These are phyloP conservation scores for Drosophila kikkawai DNA, from an alignment of 1,140 invertebrate species.

Conservation along the genomic window DNA sequence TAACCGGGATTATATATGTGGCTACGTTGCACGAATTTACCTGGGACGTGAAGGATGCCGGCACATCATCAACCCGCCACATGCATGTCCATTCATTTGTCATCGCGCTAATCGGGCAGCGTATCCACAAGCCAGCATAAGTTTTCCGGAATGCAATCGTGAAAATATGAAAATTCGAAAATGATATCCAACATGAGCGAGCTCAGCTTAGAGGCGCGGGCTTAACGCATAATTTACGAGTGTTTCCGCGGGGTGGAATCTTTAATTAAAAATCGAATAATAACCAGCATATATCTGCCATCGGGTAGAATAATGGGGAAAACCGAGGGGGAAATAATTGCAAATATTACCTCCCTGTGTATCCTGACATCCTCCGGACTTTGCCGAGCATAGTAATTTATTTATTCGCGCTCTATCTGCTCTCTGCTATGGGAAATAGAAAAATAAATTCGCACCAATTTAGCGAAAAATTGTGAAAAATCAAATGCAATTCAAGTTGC, in stretches of 20 bases:
- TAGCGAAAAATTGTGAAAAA: conserved; percentile 64
- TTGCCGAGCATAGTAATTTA: conserved; percentile 47
- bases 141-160: conserved; percentile 1
- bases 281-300: conserved; percentile 26
- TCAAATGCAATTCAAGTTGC: conserved; percentile 65
- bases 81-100: conserved; percentile 22
- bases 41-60: neutral
- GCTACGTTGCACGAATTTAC: neutral
- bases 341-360: conserved; percentile 47
- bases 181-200: conserved; percentile 5
- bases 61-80: neutral
- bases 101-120: conserved; percentile 13
- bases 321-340: conserved; percentile 46
- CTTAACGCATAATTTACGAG: conserved; percentile 61
- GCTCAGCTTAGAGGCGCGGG: conserved; percentile 17
- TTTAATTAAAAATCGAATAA: conserved; percentile 76
- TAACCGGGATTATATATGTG: conserved; percentile 1
- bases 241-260: conserved; percentile 34
- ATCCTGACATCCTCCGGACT: neutral
- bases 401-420: conserved; percentile 47
- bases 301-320: neutral
- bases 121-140: conserved; percentile 14
- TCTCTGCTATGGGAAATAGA: conserved; percentile 1
- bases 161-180: conserved; percentile 18
- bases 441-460: conserved; percentile 53